A percentile compares a stretch with the other conserved stretches of the same genome.
phyloP scores from a whole-genome alignment of 2,888 invertebrate species.

The Sinotaia quadrata region DNA sequence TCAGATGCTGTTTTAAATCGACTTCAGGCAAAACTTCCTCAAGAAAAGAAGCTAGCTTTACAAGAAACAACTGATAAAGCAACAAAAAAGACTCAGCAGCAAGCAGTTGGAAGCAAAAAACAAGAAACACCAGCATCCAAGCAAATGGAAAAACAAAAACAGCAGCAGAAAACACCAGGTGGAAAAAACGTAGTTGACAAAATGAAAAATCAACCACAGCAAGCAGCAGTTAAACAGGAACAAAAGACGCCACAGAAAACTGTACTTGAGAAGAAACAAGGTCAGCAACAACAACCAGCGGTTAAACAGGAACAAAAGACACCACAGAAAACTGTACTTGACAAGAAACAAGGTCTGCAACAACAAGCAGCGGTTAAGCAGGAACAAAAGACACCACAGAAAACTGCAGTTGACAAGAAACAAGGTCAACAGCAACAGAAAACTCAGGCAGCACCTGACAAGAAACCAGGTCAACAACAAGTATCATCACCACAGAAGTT shows the following conservation, averaged over 20 bases:
- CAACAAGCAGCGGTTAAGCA: neutral
- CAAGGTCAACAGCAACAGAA: slow-evolving; percentile 1
- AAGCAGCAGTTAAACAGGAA: neutral
- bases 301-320: neutral
- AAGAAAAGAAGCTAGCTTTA: no score
- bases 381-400: slow-evolving; percentile 2
- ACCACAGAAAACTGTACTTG: neutral
- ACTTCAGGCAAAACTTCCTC: no score
- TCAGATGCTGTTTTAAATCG: no score
- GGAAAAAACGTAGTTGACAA: neutral
- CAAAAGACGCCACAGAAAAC: no score
- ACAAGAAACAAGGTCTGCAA: neutral
- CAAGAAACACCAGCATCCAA: no score
- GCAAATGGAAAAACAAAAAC: no score
- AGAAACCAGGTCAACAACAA: neutral
- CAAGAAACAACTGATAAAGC: no score
- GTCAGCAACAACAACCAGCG: neutral
- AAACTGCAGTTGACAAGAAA: neutral
- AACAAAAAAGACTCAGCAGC: no score
- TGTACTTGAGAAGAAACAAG: no score
- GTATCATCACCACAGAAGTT: neutral
- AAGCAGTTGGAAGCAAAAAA: no score
- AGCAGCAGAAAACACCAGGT: slow-evolving; percentile 2
- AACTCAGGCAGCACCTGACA: neutral
- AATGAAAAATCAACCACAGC: neutral